Base-by-base conservation (phyloP, 2,113 vertebrate species). In the Mormoops blainvillei region DNA sequence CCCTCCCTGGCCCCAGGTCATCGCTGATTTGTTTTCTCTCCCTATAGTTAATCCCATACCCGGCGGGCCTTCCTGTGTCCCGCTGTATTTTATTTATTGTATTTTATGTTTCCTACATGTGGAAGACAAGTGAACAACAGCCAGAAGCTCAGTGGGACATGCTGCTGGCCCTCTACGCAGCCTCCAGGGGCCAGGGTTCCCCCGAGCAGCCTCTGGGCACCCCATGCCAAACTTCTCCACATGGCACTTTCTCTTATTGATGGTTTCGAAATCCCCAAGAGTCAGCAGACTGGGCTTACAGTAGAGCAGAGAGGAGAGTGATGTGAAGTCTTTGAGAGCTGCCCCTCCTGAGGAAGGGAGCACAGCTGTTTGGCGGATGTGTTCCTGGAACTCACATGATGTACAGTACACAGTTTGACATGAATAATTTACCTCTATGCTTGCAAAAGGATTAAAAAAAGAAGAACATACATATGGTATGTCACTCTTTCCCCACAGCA, bases 391-490 rank as follows among this genome's bases (percentile, higher is more conserved):
- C 50, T 4, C 5, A 16, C 73, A 63, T 5, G 77, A 92, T 68
- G 19, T 63, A 45, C 13, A 5, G 61, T 26, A 58, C 58, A 77
- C 63, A 85, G 56, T 80, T n/a, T 22, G 45, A 89, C 61, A 84
- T 96, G 94, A 98, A 97, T 98, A 96, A 97, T 97, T 95, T 77
- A 97, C 94, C 85, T 78, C 68, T 63, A 0, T 85, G 86, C 31
- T 88, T 0, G 33, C n/a, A 48, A n/a, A 97, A 95, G 48, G 76
- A 68, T 41, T 67, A 71, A n/a, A 65, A n/a, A 13, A 65, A 36
- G 45, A 63, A 82, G 65, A 83, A 28, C 38, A 13, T 48, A 20
- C 31, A 45, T 10, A 78, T 16, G 61, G 63, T 41, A 8, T 38
- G 92, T 68, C 89, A 81, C 78, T 81, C 45, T 48, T 28, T 94